These are phyloP conservation scores for Ectemnius cavifrons DNA, from an alignment of 2,888 invertebrate species.

Conservation along the genomic window DNA sequence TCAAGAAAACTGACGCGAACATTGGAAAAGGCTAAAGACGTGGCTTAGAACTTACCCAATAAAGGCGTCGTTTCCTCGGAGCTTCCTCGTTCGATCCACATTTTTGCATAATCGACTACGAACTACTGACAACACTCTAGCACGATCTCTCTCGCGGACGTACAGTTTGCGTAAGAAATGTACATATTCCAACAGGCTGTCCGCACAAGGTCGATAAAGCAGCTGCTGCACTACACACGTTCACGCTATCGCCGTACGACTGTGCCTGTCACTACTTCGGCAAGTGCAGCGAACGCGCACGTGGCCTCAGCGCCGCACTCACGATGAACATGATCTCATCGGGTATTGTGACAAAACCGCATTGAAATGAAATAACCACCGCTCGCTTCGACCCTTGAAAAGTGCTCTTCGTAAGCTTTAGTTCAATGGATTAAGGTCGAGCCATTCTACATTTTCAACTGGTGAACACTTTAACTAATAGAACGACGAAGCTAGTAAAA, in stretches of 20 bases:
- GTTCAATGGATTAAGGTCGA: no score
- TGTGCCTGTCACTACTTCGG: background rate
- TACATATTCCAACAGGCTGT: slow-evolving; percentile 16
- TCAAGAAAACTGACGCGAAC: background rate
- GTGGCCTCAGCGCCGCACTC: background rate
- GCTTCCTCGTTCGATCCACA: slow-evolving; percentile 31
- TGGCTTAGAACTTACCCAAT: slow-evolving; percentile 45
- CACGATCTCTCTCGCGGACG: background rate
- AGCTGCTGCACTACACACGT: slow-evolving; percentile 32
- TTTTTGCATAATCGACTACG: slow-evolving; percentile 34
- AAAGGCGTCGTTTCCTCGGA: slow-evolving; percentile 42
- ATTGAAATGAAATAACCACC: background rate
- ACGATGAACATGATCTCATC: background rate
- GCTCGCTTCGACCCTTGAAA: no score
- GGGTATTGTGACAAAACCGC: background rate
- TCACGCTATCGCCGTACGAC: background rate
- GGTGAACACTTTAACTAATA: no score
- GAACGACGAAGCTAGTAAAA: no score
- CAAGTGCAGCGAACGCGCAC: background rate
- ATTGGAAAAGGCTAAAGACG: background rate
- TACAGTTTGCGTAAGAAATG: slow-evolving; percentile 14
- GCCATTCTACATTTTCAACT: no score
- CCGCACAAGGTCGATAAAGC: slow-evolving; percentile 49
- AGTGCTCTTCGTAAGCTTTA: no score
- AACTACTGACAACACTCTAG: background rate